Percentiles rank a stretch among this genome's conserved stretches.
These are phyloP conservation scores for Triplophysa rosa DNA, from an alignment of 2,113 vertebrate species.

Conservation along the genomic window DNA sequence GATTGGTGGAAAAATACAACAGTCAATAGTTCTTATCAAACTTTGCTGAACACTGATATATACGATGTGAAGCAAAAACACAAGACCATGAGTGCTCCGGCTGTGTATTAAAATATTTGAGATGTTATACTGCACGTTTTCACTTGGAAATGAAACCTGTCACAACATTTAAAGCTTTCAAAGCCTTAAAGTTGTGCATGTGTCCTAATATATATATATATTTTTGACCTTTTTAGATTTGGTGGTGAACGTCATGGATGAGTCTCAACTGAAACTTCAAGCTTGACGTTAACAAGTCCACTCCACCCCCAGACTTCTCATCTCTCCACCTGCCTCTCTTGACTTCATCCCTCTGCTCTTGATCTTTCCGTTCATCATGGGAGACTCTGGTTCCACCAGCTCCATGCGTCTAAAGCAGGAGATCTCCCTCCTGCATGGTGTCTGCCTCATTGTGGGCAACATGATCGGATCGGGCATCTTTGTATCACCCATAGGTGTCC, in stretches of 20 bases:
- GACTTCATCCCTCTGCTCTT: background rate
- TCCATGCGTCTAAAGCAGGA: constrained; percentile 75
- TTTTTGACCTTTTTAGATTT: background rate
- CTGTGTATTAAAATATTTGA: no score
- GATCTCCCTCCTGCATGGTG: constrained; percentile 81
- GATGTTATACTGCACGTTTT: no score
- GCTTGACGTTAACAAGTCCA: background rate
- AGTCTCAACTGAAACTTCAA: background rate
- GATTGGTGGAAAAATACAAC: no score
- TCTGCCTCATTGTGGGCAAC: constrained; percentile 81
- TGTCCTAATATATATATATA: background rate
- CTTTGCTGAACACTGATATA: no score
- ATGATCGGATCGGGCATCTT: constrained; percentile 84
- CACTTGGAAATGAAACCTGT: no score
- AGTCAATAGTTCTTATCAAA: no score
- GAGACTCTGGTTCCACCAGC: constrained; percentile 56
- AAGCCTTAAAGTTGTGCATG: background rate
- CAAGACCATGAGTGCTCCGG: no score
- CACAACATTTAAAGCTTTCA: no score
- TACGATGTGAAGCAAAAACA: no score
- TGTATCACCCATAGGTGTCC: constrained; percentile 79
- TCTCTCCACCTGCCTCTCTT: background rate
- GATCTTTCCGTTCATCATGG: constrained; percentile 60
- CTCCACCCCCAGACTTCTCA: background rate
- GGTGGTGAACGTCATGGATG: background rate